These are phyloP conservation scores for Nowickia ferox DNA, from an alignment of 2,888 invertebrate genomes.

Conservation along the genomic window DNA sequence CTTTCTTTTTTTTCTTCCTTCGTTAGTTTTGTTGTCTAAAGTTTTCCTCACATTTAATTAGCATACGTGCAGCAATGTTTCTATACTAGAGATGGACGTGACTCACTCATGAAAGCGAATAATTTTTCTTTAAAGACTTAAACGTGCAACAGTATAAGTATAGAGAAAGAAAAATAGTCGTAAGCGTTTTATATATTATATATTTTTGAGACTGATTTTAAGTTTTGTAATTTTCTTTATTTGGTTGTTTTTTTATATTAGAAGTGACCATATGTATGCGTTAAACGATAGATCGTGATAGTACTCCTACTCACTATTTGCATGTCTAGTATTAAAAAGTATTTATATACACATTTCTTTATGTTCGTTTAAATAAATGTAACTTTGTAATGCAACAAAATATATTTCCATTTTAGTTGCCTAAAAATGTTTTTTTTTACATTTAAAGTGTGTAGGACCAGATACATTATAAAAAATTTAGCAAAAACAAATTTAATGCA, in stretches of 20 bases:
- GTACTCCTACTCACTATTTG: no score
- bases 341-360: conserved; percentile 6
- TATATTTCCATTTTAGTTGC: background rate
- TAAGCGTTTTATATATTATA: no score
- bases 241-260: no score
- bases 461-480: background rate
- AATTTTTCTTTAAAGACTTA: no score
- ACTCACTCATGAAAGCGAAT: no score
- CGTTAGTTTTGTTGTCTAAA: conserved; percentile 12
- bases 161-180: no score
- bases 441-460: conserved; percentile 2
- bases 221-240: no score
- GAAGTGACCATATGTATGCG: no score
- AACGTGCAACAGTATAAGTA: no score
- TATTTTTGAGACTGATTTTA: no score
- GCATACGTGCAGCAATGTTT: conserved; percentile 25
- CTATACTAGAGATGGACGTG: no score
- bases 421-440: conserved; percentile 5
- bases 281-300: no score
- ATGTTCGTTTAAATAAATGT: conserved; percentile 12
- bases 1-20: background rate
- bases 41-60: conserved; percentile 50
- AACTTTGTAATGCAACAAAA: conserved; percentile 14
- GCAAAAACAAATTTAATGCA: background rate
- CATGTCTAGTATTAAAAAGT: background rate